Base-by-base conservation (phyloP, 2,797 vertebrate species). In the Vultur gryphus region DNA sequence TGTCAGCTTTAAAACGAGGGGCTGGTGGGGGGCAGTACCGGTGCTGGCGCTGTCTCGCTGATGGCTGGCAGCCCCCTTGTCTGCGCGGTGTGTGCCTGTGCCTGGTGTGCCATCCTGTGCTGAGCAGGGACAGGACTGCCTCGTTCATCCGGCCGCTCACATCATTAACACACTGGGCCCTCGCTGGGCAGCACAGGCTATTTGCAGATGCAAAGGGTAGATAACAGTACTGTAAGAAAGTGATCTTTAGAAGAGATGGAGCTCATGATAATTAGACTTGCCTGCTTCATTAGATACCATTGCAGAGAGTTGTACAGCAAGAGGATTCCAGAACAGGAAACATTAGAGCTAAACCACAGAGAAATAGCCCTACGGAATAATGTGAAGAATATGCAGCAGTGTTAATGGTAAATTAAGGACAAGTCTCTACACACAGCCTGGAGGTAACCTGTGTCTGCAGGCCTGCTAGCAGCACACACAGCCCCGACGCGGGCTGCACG, bases 31-130 rank as follows among this genome's bases (percentile, higher is more conserved):
- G 29, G 16, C 6, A 20, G 10, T 9, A 16, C 23, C 0, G 1
- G 10, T 0, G 2, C 17, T 2, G 6, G 28, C 9, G 5, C 43
- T 13, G 26, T 35, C 20, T 29, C 9, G 3, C 46, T 6, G 3
- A 4, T 13, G 24, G 37, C 48, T 43, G 37, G 24, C 75, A 43
- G 31, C 18, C 18, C 28, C 11, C 59, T 13, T 43, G 24, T 7
- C 14, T 6, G 8, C 1, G 1, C 1, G 2, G 48, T 12, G 13
- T 20, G 35, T 33, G 52, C 31, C 51, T 35, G 52, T 26, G 17
- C 7, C 20, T 2, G 43, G n/a, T 46, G 20, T 19, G 55, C 37
- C 24, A 6, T 44, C 18, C 25, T 1, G 0, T 31, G 39, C 26
- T 5, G 26, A 61, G 39, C 1, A 4, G 31, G 65, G 35, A 43